phyloP scores from a whole-genome alignment of 2,113 vertebrate species.

The Pelmatolapia mariae region DNA sequence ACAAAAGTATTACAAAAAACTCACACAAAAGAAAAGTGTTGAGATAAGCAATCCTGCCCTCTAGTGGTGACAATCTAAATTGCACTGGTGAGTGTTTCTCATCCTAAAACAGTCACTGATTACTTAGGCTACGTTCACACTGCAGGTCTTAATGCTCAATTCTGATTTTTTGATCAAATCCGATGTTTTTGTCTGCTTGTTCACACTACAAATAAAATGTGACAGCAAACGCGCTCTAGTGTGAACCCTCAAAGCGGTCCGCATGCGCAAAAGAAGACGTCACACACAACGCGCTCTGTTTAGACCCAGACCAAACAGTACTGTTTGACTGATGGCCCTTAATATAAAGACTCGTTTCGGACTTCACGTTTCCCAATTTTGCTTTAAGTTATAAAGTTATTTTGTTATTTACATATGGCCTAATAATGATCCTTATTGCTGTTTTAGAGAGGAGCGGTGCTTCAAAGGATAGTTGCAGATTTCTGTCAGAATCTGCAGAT shows the following conservation, averaged over 20 bases:
- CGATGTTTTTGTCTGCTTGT: fast-evolving
- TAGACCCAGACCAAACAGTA: fast-evolving
- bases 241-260: background rate
- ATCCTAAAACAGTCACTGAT: background rate
- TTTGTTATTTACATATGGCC: no score
- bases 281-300: fast-evolving
- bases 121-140: background rate
- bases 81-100: background rate
- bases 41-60: slow-evolving; percentile 28
- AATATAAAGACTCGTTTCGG: no score
- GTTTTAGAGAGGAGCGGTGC: background rate
- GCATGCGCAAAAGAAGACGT: fast-evolving
- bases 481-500: no score
- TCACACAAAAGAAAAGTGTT: background rate
- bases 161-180: background rate
- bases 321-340: background rate
- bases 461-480: no score
- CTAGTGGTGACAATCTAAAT: slow-evolving; percentile 19
- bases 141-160: background rate
- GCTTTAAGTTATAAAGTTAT: background rate
- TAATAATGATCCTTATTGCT: fast-evolving
- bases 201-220: fast-evolving
- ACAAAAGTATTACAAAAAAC: background rate
- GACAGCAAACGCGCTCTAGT: fast-evolving
- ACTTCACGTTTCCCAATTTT: background rate